Percentiles rank a stretch among this genome's conserved stretches.
phyloP scores from a whole-genome alignment of 2,888 invertebrate genomes.

The Anagyrus pseudococci region DNA sequence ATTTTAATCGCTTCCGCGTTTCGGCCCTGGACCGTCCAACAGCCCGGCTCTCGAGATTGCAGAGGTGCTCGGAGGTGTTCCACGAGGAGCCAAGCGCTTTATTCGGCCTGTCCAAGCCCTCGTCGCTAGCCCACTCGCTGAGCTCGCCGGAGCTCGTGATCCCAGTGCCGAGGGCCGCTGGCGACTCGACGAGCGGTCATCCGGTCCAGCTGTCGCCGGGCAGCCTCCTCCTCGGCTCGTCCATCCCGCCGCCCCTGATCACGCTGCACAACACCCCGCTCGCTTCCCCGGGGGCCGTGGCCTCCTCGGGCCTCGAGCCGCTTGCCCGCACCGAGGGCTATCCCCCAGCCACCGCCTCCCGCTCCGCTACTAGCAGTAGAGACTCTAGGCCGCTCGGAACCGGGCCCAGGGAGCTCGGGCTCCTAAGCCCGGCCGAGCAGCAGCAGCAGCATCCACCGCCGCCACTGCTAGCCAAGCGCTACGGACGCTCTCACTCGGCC shows the following conservation, averaged over 20 bases:
- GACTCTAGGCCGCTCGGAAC: too few species aligned
- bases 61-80: constrained; percentile 26
- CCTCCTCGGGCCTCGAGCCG: constrained; percentile 27
- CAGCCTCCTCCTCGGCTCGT: constrained; percentile 44
- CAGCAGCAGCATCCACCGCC: constrained; percentile 7
- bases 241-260: constrained; percentile 41
- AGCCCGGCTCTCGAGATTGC: constrained; percentile 19
- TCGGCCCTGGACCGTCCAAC: too few species aligned
- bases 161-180: too few species aligned
- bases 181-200: too few species aligned
- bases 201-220: too few species aligned
- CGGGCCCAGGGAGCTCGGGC: too few species aligned
- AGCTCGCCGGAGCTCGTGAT: constrained; percentile 53
- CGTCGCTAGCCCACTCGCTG: constrained; percentile 51
- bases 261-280: constrained; percentile 49
- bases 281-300: constrained; percentile 44
- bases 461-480: constrained; percentile 44
- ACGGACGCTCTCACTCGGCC: constrained; percentile 55
- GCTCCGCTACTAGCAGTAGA: constrained; percentile 1
- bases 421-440: too few species aligned
- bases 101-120: constrained; percentile 43
- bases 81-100: constrained; percentile 7
- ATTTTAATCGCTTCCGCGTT: background rate
- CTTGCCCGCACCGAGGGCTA: constrained; percentile 18
- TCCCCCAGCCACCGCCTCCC: background rate